A percentile compares a stretch with the other conserved stretches of the same genome.
These are phyloP conservation scores for Ornithoptera alexandrae DNA, from an alignment of 2,888 invertebrate species.

Conservation along the genomic window DNA sequence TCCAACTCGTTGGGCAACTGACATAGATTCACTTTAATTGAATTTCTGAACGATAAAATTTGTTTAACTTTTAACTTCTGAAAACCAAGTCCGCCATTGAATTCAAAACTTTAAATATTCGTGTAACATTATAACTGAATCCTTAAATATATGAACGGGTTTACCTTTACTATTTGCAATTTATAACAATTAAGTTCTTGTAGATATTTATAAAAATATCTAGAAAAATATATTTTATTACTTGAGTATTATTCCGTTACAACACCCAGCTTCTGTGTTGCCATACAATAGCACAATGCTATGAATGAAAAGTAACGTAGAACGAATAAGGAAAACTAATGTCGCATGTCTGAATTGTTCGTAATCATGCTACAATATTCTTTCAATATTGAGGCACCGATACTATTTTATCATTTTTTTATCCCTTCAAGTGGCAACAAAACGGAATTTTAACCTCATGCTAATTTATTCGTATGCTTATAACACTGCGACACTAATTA, in stretches of 20 bases:
- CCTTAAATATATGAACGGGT: background rate
- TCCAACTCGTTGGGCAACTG: background rate
- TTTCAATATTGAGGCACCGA: no score
- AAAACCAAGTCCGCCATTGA: constrained; percentile 13
- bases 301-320: constrained; percentile 21
- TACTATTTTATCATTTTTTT: background rate
- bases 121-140: background rate
- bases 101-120: constrained; percentile 3
- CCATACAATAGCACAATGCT: constrained; percentile 7
- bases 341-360: constrained; percentile 8
- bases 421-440: background rate
- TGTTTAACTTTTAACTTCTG: constrained; percentile 18
- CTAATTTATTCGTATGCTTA: no score
- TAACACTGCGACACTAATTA: no score
- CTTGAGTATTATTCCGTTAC: background rate
- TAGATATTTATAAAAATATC: background rate
- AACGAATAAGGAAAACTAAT: constrained; percentile 14
- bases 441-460: no score
- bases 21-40: constrained; percentile 19
- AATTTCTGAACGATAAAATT: constrained; percentile 24
- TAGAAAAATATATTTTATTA: background rate
- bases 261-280: background rate
- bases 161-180: background rate
- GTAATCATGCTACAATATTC: background rate
- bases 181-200: background rate